Percentiles rank a stretch among this genome's conserved stretches.
These are phyloP conservation scores for Petrolisthes cinctipes DNA, from an alignment of 2,888 invertebrate species.

Conservation along the genomic window DNA sequence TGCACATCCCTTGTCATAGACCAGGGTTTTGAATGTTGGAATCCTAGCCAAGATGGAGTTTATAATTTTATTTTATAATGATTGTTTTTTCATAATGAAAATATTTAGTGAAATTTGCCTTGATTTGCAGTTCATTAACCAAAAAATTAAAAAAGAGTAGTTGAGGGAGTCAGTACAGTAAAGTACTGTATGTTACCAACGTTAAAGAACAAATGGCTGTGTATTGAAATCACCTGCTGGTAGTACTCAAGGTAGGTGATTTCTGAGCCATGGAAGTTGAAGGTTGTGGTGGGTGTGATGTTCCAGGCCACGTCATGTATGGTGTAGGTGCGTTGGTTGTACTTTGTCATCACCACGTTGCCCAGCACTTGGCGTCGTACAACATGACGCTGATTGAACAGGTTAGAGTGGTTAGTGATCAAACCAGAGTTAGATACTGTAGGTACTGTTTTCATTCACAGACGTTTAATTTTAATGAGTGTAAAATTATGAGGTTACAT, in stretches of 20 bases:
- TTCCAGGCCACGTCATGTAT: slow-evolving; percentile 72
- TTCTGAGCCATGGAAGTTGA: slow-evolving; percentile 68
- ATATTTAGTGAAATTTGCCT: too few species aligned
- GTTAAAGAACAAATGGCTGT: background rate
- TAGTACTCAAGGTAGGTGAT: slow-evolving; percentile 71
- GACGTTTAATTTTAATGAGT: too few species aligned
- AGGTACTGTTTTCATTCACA: too few species aligned
- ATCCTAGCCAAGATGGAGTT: too few species aligned
- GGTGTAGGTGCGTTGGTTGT: slow-evolving; percentile 73
- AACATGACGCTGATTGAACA: slow-evolving; percentile 22
- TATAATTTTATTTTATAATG: too few species aligned
- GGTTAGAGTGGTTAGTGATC: background rate
- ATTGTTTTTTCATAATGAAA: too few species aligned
- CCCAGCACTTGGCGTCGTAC: slow-evolving; percentile 49
- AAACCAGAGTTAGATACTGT: background rate
- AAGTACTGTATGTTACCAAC: background rate
- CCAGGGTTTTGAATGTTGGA: too few species aligned
- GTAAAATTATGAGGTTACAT: too few species aligned
- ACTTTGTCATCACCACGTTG: slow-evolving; percentile 58
- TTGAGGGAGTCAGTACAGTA: background rate
- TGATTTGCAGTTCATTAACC: too few species aligned
- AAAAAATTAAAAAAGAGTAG: too few species aligned
- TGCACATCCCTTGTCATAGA: too few species aligned
- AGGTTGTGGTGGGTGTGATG: slow-evolving; percentile 69
- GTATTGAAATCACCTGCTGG: slow-evolving; percentile 67